Percentiles rank a stretch among this genome's conserved stretches.
These are phyloP conservation scores for Thyatira batis DNA, from an alignment of 2,888 invertebrate species.

Conservation along the genomic window DNA sequence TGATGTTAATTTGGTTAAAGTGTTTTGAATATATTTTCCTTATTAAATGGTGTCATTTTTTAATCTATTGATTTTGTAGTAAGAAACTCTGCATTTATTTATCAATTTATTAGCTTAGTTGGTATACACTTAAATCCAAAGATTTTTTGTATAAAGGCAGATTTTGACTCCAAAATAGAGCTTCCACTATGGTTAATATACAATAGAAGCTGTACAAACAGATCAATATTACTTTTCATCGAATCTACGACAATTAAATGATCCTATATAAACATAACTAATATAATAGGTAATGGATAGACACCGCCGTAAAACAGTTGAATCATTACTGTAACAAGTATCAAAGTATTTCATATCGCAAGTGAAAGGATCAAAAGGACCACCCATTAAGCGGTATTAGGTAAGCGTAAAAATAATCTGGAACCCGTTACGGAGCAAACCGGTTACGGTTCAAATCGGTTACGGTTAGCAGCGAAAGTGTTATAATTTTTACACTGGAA, in stretches of 20 bases:
- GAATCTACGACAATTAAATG: too few species aligned
- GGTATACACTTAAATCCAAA: too few species aligned
- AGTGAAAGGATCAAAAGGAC: constrained; percentile 5
- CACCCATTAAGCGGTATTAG: constrained; percentile 3
- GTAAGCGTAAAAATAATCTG: constrained; percentile 13
- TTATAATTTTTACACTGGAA: constrained; percentile 29
- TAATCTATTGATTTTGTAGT: too few species aligned
- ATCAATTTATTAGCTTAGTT: too few species aligned
- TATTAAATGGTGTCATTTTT: not conserved
- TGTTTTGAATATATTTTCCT: not conserved
- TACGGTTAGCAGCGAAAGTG: constrained; percentile 39
- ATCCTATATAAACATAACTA: too few species aligned
- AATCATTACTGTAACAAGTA: not conserved
- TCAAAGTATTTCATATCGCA: not conserved
- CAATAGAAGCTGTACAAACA: too few species aligned
- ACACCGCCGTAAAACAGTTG: not conserved
- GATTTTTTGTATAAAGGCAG: too few species aligned
- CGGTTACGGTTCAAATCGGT: constrained; percentile 15
- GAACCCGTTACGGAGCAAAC: constrained; percentile 12
- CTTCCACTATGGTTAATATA: too few species aligned
- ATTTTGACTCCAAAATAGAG: too few species aligned
- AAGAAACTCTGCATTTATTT: too few species aligned
- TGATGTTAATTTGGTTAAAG: not conserved
- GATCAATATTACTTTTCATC: too few species aligned
- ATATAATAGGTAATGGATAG: not conserved